These are phyloP conservation scores for Illadopsis cleaveri DNA, from an alignment of 2,113 vertebrate genomes.

Conservation along the genomic window DNA sequence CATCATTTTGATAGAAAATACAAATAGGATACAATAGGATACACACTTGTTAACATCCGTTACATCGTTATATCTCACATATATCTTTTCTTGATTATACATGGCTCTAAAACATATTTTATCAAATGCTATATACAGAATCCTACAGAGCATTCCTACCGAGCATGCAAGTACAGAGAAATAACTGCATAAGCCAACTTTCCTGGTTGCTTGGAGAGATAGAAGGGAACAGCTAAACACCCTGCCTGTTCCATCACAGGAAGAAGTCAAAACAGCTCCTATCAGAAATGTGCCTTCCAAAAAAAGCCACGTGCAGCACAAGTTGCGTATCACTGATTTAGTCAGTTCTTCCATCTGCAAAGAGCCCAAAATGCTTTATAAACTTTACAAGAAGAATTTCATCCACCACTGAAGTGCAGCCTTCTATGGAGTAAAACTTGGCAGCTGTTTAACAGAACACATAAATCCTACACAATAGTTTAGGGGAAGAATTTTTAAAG, in stretches of 20 bases:
- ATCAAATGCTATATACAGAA: slow-evolving; percentile 31
- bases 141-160: neutral
- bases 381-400: slow-evolving; percentile 54
- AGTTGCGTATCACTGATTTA: slow-evolving; percentile 57
- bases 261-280: slow-evolving; percentile 62
- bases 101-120: neutral
- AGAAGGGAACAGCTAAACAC: slow-evolving; percentile 56
- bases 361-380: slow-evolving; percentile 51
- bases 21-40: neutral
- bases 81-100: neutral
- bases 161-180: slow-evolving; percentile 2
- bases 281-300: slow-evolving; percentile 56
- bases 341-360: slow-evolving; percentile 65
- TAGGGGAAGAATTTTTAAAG: slow-evolving; percentile 52
- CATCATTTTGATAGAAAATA: neutral
- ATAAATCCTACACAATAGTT: slow-evolving; percentile 64
- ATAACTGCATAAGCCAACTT: slow-evolving; percentile 45
- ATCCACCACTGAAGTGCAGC: slow-evolving; percentile 46
- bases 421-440: slow-evolving; percentile 39
- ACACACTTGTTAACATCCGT: neutral
- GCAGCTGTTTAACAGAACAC: slow-evolving; percentile 55
- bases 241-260: slow-evolving; percentile 56
- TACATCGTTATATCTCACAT: neutral
- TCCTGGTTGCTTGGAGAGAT: slow-evolving; percentile 54
- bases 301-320: slow-evolving; percentile 61